Base-by-base conservation (phyloP, 2,113 vertebrate genomes). In the Athene noctua region DNA sequence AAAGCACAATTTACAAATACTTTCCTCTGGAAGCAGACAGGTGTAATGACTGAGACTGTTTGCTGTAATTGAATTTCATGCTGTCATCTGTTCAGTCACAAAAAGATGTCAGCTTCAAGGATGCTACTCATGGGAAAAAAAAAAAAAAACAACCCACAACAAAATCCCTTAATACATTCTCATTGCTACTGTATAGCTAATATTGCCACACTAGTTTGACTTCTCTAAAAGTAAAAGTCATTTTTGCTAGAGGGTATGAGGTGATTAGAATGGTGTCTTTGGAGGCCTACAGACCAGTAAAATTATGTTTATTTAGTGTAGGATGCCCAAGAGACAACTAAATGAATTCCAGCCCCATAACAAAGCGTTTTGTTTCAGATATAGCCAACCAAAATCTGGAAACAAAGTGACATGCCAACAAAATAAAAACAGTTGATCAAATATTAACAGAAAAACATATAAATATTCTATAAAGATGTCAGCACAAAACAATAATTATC, bases 51-150 rank as follows among this genome's bases (percentile, higher is more conserved):
- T 97, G 96, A 97, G 97, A 96, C 61, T 72, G 82, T 95, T 97
- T 97, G 88, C 97, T 92, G 97, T 98, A 98, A 99, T 98, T 98
- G 98, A 98, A 98, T 98, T 98, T 97, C 97, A 98, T 98, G 97
- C 97, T 98, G 96, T 97, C 98, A 97, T 98, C 97, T 98, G 97
- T 96, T 98, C 97, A 97, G 97, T 97, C 98, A 97, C 97, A 96
- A 97, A 97, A 97, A 96, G 93, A 97, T 97, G 96, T 98, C 97
- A 98, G 85, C 95, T 95, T 97, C 96, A 98, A 98, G 97, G 96
- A 96, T 98, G 95, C 66, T 96, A 94, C 92, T 85, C 94, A 72
- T 85, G 86, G 3, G 40, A 86, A 18, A 94, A 94, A 73, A 91
- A 9, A 55, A 17, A 23, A 30, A 26, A 81, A 59, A 18, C 5